phyloP scores from a whole-genome alignment of 2,113 vertebrate species.

The Panurus biarmicus region DNA sequence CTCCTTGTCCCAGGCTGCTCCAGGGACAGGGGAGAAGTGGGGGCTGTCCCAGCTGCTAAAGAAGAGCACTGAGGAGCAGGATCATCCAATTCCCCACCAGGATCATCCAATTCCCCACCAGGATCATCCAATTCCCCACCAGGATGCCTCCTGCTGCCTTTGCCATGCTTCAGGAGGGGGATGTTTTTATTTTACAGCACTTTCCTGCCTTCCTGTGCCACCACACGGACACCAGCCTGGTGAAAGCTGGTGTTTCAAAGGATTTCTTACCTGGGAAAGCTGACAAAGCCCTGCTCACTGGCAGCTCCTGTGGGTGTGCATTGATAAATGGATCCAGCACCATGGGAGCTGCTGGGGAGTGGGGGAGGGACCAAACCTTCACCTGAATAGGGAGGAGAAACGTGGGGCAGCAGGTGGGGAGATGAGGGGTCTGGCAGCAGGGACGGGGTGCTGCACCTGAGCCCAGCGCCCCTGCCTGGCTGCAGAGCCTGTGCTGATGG shows the following conservation, averaged over 20 bases:
- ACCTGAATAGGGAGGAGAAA: background rate
- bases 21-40: background rate
- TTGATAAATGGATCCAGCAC: background rate
- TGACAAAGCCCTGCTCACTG: background rate
- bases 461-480: background rate
- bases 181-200: background rate
- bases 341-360: background rate
- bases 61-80: background rate
- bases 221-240: background rate
- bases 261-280: background rate
- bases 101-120: background rate
- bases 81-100: background rate
- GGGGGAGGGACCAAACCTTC: background rate
- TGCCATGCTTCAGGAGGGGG: background rate
- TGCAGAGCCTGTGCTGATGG: background rate
- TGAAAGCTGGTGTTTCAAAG: background rate
- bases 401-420: background rate
- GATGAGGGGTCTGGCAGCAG: background rate
- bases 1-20: background rate
- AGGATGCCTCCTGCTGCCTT: background rate
- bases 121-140: background rate
- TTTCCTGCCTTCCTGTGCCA: background rate
- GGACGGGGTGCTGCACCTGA: background rate
- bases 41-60: background rate
- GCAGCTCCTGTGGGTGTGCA: rapidly evolving